Base-by-base conservation (phyloP, 2,797 vertebrate genomes). In the Phaenicophaeus curvirostris region DNA sequence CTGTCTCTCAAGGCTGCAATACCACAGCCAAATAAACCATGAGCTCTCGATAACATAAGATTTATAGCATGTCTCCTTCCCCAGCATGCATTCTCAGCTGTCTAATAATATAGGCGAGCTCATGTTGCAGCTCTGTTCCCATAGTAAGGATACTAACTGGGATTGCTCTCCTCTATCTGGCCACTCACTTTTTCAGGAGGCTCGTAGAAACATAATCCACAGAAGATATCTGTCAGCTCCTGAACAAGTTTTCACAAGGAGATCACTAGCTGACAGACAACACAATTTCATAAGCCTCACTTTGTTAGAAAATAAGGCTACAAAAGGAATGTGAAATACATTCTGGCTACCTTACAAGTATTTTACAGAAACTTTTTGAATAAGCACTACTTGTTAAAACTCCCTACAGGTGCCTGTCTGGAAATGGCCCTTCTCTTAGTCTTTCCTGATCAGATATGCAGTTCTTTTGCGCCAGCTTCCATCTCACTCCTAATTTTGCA, bases 141-240 rank as follows among this genome's bases (percentile, higher is more conserved):
- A 50, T 0, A 24, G 12, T 0, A 50, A 30, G 2, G 8, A 9
- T 55, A 63, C 33, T 13, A n/a, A 66, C 0, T 30, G 20, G n/a
- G 28, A 69, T 31, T 20, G 44, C 53, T 44, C 16, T 16, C 19
- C 71, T 83, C 20, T 50, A 17, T 6, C 51, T 8, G 20, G 55
- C 18, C 24, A 15, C 41, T 35, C 37, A 37, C 5, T 68, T 65
- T 33, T 46, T 54, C 51, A 59, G 11, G 41, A 44, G 24, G 20
- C 24, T 68, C 53, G 20, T 5, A 59, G 39, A 55, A 85, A 77
- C 0, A 0, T 50, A 85, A 27, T 9, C 27, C 67, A 78, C 20
- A 71, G 63, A 23, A 63, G 71, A 25, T 12, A 17, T 7, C 30
- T 54, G 9, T 77, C 73, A 89, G 39, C 81, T 83, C 0, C 0